Evolutionary conservation across 2,888 invertebrate genomes (phyloP), one percentile per base, ranked within the genome.

Genomic region (Gortyna flavago): DNA sequence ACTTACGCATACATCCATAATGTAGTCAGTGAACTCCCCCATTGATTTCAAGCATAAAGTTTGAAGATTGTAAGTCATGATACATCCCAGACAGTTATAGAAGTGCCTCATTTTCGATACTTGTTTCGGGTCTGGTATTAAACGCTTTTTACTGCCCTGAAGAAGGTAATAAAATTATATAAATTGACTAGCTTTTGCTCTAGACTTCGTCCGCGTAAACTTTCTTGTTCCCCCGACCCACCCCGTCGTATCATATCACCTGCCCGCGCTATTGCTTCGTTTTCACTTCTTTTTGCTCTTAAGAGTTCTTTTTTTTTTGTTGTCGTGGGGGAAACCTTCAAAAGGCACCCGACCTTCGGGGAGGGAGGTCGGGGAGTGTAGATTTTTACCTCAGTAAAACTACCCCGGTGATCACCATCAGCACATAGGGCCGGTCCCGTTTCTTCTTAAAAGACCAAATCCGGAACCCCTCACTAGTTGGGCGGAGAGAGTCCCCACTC

Each of bases 41-140:
- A 99, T 97, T 8, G 99, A 99, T 88, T 98, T 97, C 64, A 99
- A 95, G 86, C 98, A 98, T 54, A 99, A 93, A 38, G 97, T 97
- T 93, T 99, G 99, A 77, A 99, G 95, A 89, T 99, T 98, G 88
- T 98, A 98, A 0, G 99, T 98, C 99, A 99, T 99, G 62, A 99
- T 96, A 48, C 98, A 98, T 0, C 98, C 98, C 2, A 99, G 97
- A 89, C 98, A 98, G 92, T 99, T 98, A 93, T 98, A 99, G 94
- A 99, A 99, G 66, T 97, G 97, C 87, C 97, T 97, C 93, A 98
- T 97, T 91, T 97, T 97, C 25, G 97, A 97, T 32, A 97, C 97
- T 85, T 98, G 97, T 69, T 97, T 96, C 0, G 97, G 97, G 83
- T 97, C 97, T 0, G 98, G 98, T 74, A 98, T 96, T 85, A 97